A percentile compares a stretch with the other conserved stretches of the same genome.
phyloP scores from a whole-genome alignment of 2,113 vertebrate genomes.

The Isichthys henryi region DNA sequence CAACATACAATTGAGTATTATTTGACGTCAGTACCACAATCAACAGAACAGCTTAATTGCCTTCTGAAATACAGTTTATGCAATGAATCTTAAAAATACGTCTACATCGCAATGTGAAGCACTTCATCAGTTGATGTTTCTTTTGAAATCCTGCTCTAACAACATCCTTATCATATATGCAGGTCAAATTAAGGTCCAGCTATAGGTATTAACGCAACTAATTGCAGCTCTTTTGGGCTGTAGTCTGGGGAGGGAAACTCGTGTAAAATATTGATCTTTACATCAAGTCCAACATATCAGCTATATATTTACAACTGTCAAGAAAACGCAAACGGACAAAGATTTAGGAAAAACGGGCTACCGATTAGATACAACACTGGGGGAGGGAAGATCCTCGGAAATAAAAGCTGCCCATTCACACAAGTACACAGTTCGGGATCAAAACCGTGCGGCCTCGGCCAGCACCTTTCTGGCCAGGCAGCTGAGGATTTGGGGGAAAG shows the following conservation, averaged over 20 bases:
- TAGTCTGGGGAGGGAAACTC: background rate
- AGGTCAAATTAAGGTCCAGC: background rate
- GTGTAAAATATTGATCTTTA: background rate
- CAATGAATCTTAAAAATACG: background rate
- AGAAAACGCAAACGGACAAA: slow-evolving; percentile 30
- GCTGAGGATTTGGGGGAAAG: slow-evolving; percentile 50
- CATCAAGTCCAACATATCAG: background rate
- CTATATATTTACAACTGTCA: background rate
- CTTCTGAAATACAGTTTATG: background rate
- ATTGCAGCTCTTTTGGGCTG: background rate
- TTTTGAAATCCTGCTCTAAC: background rate
- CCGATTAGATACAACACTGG: slow-evolving; percentile 32
- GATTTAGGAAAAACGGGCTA: slow-evolving; percentile 47
- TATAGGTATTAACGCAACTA: background rate
- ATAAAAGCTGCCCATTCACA: slow-evolving; percentile 58
- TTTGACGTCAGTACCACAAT: background rate
- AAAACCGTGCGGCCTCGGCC: slow-evolving; percentile 45
- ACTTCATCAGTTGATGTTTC: background rate
- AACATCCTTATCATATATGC: background rate
- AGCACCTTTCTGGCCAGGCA: slow-evolving; percentile 67
- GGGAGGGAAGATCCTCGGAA: slow-evolving; percentile 46
- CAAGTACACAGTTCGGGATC: slow-evolving; percentile 52
- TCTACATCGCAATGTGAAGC: background rate
- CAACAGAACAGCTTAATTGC: background rate
- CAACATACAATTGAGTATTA: background rate